Percentiles rank a stretch among this genome's conserved stretches.
Evolutionary conservation across 2,888 invertebrate genomes (phyloP).

Genomic region (Microctonus hyperodae): DNA sequence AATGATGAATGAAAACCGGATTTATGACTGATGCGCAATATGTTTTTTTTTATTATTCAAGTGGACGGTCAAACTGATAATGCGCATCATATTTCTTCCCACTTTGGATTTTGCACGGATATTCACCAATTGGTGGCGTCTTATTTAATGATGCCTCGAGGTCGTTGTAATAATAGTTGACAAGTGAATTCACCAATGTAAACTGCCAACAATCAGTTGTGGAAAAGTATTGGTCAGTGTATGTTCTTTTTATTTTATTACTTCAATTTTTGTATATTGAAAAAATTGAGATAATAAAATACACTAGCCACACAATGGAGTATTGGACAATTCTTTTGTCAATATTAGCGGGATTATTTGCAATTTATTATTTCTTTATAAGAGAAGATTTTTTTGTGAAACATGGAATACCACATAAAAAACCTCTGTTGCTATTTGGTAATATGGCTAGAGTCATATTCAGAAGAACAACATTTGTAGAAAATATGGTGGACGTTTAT

Average conservation of each 20-base stretch:
- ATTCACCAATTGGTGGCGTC: no score
- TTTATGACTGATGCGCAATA: no score
- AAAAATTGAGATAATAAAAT: not conserved
- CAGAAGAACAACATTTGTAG: constrained; percentile 16
- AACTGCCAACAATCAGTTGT: not conserved
- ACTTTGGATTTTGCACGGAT: no score
- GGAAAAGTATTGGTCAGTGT: not conserved
- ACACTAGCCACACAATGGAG: not conserved
- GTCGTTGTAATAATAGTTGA: not conserved
- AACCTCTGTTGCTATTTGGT: constrained; percentile 38
- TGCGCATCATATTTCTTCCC: no score
- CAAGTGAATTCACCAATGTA: not conserved
- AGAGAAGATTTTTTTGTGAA: constrained; percentile 36
- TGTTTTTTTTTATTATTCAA: no score
- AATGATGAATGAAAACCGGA: no score
- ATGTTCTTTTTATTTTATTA: no score
- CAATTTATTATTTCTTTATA: constrained; percentile 18
- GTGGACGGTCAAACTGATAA: no score
- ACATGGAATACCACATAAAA: constrained; percentile 35
- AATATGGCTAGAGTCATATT: constrained; percentile 35
- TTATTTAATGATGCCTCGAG: no score
- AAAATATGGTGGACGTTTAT: constrained; percentile 35
- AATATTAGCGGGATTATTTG: constrained; percentile 5
- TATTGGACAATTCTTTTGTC: constrained; percentile 12
- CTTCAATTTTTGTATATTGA: no score